Base-by-base conservation (phyloP, 2,888 invertebrate species). In the Thumatha senex region DNA sequence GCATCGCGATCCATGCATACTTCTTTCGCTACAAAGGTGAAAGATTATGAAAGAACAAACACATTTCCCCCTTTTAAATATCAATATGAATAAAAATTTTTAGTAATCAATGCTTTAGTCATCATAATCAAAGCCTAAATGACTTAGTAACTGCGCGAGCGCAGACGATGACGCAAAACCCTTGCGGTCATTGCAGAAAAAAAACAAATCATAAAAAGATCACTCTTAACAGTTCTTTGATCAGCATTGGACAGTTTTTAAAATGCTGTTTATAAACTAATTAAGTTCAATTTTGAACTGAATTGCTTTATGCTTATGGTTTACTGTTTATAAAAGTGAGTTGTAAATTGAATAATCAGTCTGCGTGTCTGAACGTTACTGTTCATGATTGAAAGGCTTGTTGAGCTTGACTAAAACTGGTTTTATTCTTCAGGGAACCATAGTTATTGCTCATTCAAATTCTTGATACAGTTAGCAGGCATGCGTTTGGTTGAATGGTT, bases 141-240 rank as follows among this genome's bases (percentile, higher is more conserved):
- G 39, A n/a, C 41, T n/a, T n/a, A 42, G 46, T 30, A 15, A 11
- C 13, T 34, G 33, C 61, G 78, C 86, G 80, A 63, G 82, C 87
- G 66, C 86, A 87, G 89, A 88, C 88, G 81, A 76, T 89, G 89
- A 89, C 86, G 87, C 76, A 84, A 80, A 78, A 53, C 72, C 73
- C 67, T 77, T 74, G 71, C 72, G 70, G 58, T 62, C 57, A 59
- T 61, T 48, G 54, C 72, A 77, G 76, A 72, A 64, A 74, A 78
- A 77, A 69, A 62, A n/a, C n/a, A n/a, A 68, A 65, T 58, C 52
- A 49, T 60, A 67, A 70, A 72, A 69, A 66, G 56, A 61, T 47
- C 44, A 53, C 47, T 54, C 50, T 51, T 67, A 71, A 74, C 70
- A 67, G 69, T 69, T 67, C 54, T 78, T 74, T 76, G 76, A 83